Evolutionary conservation across 2,888 invertebrate species (phyloP), one percentile per base, ranked within the genome.

Genomic region (Gastracanthus pulcherrimus): DNA sequence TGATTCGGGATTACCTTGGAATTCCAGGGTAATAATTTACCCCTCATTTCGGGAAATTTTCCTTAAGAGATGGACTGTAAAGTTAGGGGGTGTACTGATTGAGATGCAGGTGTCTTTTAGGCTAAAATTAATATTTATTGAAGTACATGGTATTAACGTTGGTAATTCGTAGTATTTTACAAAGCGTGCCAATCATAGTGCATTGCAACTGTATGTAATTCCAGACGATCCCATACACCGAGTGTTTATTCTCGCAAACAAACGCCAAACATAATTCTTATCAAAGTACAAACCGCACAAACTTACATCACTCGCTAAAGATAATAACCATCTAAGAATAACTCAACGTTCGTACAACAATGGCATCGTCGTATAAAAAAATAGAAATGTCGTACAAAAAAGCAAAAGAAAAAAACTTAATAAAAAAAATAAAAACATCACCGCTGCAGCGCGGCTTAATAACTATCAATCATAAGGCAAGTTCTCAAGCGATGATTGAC

Each of bases 1-100:
- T 58, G 31, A 69, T 60, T 48, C 36, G 48, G 70, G 62, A 7
- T 77, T 76, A 76, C 76, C 76, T 76, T 76, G 29, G 13, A 41
- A 55, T 55, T 26, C 51, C 64, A 26, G 51, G 6, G 26, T 55
- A 48, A 64, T 9, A 19, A 62, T 62, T 48, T 72, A 36, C 36
- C 26, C 64, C 60, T 16, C 4, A 16, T 13, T 26, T n/a, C n/a
- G n/a, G 6, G 26, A 26, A 41, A 11, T 66, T 41, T 34, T 48
- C 60, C 71, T 72, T 29, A 41, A 58, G 41, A 55, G 29, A 69
- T 67, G 60, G 9, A 76, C 67, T 76, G 69, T 67, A 76, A 76
- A 58, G 45, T 45, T 45, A 66, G 36, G 3, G 31, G 77, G 76
- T 69, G 60, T 36, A 62, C 34, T 64, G 62, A 74, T 29, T 70